Percentiles rank a stretch among this genome's conserved stretches.
phyloP scores from a whole-genome alignment of 2,113 vertebrate genomes.

The Colistium nudipinnis region DNA sequence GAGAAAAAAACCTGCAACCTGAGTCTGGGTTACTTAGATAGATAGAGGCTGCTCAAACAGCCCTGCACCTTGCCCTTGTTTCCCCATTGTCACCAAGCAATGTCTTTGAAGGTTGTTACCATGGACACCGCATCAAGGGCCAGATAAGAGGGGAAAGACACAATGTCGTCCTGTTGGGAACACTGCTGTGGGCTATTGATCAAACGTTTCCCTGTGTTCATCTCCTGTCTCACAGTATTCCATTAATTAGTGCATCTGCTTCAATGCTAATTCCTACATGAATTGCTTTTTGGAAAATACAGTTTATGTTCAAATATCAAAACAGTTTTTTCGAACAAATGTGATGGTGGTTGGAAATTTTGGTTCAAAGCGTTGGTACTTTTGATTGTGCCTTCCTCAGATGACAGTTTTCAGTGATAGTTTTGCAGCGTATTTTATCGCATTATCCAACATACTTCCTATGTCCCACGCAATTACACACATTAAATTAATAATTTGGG shows the following conservation, averaged over 20 bases:
- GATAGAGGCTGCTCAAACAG: slow-evolving; percentile 5
- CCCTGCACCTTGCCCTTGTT: background rate
- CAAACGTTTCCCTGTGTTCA: slow-evolving; percentile 61
- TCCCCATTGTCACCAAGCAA: slow-evolving; percentile 22
- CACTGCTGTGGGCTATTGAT: slow-evolving; percentile 58
- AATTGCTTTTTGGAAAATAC: slow-evolving; percentile 40
- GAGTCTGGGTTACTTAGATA: background rate
- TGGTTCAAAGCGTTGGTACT: too few relatives aligned
- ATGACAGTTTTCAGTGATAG: too few relatives aligned
- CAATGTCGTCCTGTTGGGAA: slow-evolving; percentile 74
- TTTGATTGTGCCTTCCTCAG: too few relatives aligned
- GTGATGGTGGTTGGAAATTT: too few relatives aligned
- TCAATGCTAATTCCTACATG: slow-evolving; percentile 20
- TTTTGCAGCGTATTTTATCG: too few relatives aligned
- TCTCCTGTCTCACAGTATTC: slow-evolving; percentile 58
- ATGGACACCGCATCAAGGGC: slow-evolving; percentile 77
- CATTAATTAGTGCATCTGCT: slow-evolving; percentile 59
- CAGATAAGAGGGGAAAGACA: slow-evolving; percentile 74
- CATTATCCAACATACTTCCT: too few relatives aligned
- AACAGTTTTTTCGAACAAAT: too few relatives aligned
- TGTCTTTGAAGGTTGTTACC: slow-evolving; percentile 66
- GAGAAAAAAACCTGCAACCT: background rate
- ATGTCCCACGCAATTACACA: background rate
- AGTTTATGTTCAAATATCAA: too few relatives aligned
- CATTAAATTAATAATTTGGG: background rate